Evolutionary conservation across 2,797 vertebrate species (phyloP).

Genomic region (Myripristis murdjan): DNA sequence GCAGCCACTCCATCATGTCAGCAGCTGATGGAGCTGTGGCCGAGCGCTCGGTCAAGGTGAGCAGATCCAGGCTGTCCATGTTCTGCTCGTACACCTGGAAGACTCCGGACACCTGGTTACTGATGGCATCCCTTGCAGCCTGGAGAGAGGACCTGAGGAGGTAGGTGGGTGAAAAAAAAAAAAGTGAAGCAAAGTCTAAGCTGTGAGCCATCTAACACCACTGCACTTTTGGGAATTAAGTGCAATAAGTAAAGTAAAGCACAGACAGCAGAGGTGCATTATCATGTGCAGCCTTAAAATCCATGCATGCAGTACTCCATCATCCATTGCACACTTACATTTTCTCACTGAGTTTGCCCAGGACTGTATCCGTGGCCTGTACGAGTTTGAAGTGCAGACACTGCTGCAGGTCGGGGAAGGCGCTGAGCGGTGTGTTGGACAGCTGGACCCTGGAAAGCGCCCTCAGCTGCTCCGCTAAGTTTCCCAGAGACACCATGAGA

Average conservation of each 20-base stretch:
- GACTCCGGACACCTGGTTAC: slow-evolving; percentile 79
- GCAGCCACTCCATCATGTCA: slow-evolving; percentile 93
- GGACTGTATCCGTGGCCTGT: slow-evolving; percentile 79
- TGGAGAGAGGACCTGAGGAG: slow-evolving; percentile 83
- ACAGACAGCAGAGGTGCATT: background rate
- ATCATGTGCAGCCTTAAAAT: background rate
- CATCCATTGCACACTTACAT: slow-evolving; percentile 82
- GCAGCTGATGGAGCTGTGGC: slow-evolving; percentile 85
- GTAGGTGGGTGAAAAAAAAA: too few relatives aligned
- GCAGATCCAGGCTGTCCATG: slow-evolving; percentile 68
- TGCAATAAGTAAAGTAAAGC: background rate
- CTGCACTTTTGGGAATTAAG: background rate
- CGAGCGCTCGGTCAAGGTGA: slow-evolving; percentile 73
- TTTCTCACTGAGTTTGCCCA: slow-evolving; percentile 83
- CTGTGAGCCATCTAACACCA: background rate
- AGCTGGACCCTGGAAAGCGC: slow-evolving; percentile 80
- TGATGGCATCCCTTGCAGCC: slow-evolving; percentile 82
- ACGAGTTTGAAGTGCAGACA: slow-evolving; percentile 85
- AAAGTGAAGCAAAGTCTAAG: too few relatives aligned
- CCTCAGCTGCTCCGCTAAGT: slow-evolving; percentile 86
- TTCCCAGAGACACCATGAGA: slow-evolving; percentile 85
- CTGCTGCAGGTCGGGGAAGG: slow-evolving; percentile 84
- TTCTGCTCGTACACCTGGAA: slow-evolving; percentile 85
- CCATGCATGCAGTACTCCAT: background rate
- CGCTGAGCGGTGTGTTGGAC: slow-evolving; percentile 79